A percentile compares a stretch with the other conserved stretches of the same genome.
Conservation (phyloP, 2,113 vertebrate genomes). For the Amia ocellicauda region DNA sequence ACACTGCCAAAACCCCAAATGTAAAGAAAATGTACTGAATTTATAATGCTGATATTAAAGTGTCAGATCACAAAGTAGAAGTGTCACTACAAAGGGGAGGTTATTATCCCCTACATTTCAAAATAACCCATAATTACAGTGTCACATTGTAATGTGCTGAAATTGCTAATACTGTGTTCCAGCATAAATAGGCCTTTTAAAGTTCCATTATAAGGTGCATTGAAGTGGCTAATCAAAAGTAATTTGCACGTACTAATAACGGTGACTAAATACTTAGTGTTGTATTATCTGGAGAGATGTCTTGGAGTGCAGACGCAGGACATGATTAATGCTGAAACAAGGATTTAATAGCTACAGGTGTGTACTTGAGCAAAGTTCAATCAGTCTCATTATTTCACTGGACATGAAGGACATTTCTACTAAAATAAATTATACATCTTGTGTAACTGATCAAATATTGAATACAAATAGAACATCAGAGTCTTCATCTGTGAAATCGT, state of each 20-base stretch:
- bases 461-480: too few relatives aligned
- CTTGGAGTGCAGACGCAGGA: constrained; percentile 2
- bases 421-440: neutral
- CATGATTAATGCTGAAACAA: constrained; percentile 29
- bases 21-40: constrained; percentile 16
- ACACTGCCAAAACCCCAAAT: neutral
- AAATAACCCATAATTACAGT: constrained; percentile 63
- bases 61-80: constrained; percentile 42
- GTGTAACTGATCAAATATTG: too few relatives aligned
- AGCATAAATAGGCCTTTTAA: constrained; percentile 35
- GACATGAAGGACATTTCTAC: neutral
- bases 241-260: constrained; percentile 64
- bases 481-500: too few relatives aligned
- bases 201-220: constrained; percentile 52
- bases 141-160: constrained; percentile 47
- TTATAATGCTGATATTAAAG: constrained; percentile 39
- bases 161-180: constrained; percentile 44
- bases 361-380: constrained; percentile 6
- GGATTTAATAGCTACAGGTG: constrained; percentile 20
- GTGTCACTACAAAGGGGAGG: constrained; percentile 52
- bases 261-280: constrained; percentile 29
- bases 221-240: constrained; percentile 62
- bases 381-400: neutral
- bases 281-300: constrained; percentile 23
- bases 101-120: constrained; percentile 51